Base-by-base conservation (phyloP, 2,113 vertebrate species). In the Clarias magur region DNA sequence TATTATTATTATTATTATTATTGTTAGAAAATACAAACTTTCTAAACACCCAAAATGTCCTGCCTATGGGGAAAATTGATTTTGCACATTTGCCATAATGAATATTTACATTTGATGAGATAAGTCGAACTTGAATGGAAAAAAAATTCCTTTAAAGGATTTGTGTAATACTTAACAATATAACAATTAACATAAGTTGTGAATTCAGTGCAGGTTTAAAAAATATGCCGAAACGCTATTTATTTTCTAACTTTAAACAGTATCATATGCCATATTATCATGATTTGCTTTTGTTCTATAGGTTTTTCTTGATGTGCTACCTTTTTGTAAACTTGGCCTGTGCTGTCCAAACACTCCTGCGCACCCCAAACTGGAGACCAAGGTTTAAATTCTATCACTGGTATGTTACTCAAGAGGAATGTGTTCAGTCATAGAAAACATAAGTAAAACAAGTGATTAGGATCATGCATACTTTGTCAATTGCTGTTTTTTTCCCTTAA, bases 231-330 rank as follows among this genome's bases (percentile, higher is more conserved):
- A 9, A 72, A 72, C 34, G 17, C 17, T 38, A 48, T 48, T 48
- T 48, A 8, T 48, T 48, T 48, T 48, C 5, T 48, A 48, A 48
- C 0, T 8, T 30, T 30, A 19, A 57, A 57, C 4, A 27, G 0
- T 54, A n/a, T 3, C n/a, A 75, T n/a, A 54, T 53, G 13, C 59
- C 15, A 76, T 2, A 1, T 78, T 27, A n/a, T 30, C n/a, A 30
- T 79, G 53, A 53, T 56, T 79, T 53, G 6, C 21, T 87, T 34
- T 83, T 12, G 0, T 86, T 4, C 0, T 75, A 70, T 93, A 98
- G 97, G 97, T 99, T 99, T 92, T 99, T 99, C 92, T 96, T 99
- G 84, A 99, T 99, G 98, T 99, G 97, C 90, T 99, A 99, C 90
- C 94, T 99, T 91, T 99, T 99, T 89, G 98, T 99, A 83, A 99